Evolutionary conservation across 92 coral and sea anemone species (phyloP).

Genomic region (Siderastrea siderea): DNA sequence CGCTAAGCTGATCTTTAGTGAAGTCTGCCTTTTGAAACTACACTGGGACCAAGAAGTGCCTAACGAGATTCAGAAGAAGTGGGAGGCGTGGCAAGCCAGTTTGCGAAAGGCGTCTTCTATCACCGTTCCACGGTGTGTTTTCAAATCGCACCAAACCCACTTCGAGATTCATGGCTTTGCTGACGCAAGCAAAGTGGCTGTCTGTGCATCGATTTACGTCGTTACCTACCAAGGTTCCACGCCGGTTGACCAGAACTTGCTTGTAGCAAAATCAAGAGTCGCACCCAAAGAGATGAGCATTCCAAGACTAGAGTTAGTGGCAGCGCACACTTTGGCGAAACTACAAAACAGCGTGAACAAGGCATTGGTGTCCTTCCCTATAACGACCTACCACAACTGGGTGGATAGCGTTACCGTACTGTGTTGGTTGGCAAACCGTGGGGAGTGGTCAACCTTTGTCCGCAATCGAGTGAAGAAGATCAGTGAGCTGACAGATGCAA

Average conservation of each 20-base stretch:
- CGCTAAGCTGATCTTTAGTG: slow-evolving; percentile 52
- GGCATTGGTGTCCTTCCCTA: slow-evolving; percentile 39
- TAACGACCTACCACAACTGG: slow-evolving; percentile 45
- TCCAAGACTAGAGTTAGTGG: slow-evolving; percentile 63
- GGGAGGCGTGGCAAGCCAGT: not conserved
- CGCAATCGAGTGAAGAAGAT: slow-evolving; percentile 66
- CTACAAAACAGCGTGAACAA: slow-evolving; percentile 42
- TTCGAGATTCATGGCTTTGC: slow-evolving; percentile 64
- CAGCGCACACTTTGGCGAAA: slow-evolving; percentile 64
- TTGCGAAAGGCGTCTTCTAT: slow-evolving; percentile 26
- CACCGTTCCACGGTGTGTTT: slow-evolving; percentile 73
- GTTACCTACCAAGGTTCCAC: slow-evolving; percentile 32
- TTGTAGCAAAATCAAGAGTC: slow-evolving; percentile 57
- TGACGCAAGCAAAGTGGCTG: slow-evolving; percentile 71
- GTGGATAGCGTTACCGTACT: slow-evolving; percentile 73
- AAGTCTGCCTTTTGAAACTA: slow-evolving; percentile 22
- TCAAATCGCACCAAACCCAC: not conserved
- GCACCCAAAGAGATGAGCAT: slow-evolving; percentile 55
- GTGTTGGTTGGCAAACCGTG: slow-evolving; percentile 58
- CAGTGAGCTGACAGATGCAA: slow-evolving; percentile 27
- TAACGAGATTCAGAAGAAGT: slow-evolving; percentile 40
- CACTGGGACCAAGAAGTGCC: not conserved
- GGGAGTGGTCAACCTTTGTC: slow-evolving; percentile 59
- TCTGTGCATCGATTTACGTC: slow-evolving; percentile 54
- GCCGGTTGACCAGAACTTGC: slow-evolving; percentile 55